Conservation (phyloP, 2,113 vertebrate species). For the Perca flavescens region DNA sequence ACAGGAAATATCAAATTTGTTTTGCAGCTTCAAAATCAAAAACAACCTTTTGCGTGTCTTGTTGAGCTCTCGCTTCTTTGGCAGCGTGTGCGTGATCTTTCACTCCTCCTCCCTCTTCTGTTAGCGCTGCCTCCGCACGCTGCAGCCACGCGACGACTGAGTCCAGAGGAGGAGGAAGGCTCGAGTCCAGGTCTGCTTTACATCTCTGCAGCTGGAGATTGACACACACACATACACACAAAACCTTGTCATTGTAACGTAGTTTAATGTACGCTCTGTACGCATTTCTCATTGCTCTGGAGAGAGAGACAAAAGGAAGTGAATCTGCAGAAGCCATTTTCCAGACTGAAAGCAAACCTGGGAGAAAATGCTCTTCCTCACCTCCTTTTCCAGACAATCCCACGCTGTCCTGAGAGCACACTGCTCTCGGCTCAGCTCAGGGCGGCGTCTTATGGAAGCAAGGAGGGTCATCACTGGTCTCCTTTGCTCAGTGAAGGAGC, state of each 20-base stretch:
- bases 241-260: neutral
- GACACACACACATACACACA: neutral
- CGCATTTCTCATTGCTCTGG: neutral
- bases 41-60: constrained; percentile 55
- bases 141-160: constrained; percentile 59
- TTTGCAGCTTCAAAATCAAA: neutral
- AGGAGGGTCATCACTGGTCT: constrained; percentile 57
- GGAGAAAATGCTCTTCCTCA: constrained; percentile 3
- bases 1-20: neutral
- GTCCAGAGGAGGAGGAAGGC: constrained; percentile 66
- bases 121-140: constrained; percentile 43
- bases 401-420: constrained; percentile 33
- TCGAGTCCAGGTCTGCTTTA: constrained; percentile 55
- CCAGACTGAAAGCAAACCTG: neutral
- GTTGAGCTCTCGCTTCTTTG: constrained; percentile 60
- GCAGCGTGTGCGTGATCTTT: constrained; percentile 49
- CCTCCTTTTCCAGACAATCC: constrained; percentile 59
- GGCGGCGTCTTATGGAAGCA: constrained; percentile 24
- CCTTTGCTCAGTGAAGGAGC: constrained; percentile 57
- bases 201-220: constrained; percentile 52
- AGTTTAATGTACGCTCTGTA: neutral
- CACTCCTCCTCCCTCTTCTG: neutral
- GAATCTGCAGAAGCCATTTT: neutral
- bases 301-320: neutral
- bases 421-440: constrained; percentile 57